phyloP scores from a whole-genome alignment of 2,888 invertebrate species.

The Bimastos eiseni region DNA sequence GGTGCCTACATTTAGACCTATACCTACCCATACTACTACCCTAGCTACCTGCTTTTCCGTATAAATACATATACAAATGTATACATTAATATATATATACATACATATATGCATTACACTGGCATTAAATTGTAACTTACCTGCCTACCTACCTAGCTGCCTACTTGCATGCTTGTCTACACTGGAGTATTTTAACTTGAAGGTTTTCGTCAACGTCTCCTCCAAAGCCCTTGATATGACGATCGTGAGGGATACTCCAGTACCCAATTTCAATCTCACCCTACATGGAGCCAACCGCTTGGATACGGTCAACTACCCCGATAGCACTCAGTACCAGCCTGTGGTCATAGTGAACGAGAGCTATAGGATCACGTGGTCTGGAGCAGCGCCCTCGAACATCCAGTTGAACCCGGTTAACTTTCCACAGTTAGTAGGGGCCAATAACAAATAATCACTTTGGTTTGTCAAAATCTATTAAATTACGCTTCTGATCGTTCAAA shows the following conservation, averaged over 20 bases:
- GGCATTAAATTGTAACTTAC: too few species aligned
- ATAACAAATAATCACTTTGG: too few species aligned
- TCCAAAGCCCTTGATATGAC: not conserved
- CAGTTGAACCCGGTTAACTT: constrained; percentile 18
- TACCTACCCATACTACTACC: too few species aligned
- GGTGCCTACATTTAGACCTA: too few species aligned
- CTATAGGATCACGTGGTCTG: constrained; percentile 19
- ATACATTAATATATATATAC: too few species aligned
- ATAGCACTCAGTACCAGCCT: constrained; percentile 17
- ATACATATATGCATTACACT: too few species aligned
- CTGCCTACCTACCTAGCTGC: too few species aligned
- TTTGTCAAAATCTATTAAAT: too few species aligned
- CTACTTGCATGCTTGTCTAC: too few species aligned
- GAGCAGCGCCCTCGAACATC: not conserved
- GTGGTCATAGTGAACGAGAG: constrained; percentile 3
- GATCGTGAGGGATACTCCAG: not conserved
- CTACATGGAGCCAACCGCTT: not conserved
- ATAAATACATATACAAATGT: not conserved
- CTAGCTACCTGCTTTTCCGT: too few species aligned
- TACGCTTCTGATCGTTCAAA: too few species aligned
- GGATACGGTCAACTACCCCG: constrained; percentile 15
- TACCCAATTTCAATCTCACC: not conserved
- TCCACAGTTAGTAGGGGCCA: constrained; percentile 25
- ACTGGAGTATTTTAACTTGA: too few species aligned
- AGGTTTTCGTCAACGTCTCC: not conserved